Base-by-base conservation (phyloP, 2,797 vertebrate genomes). In the Acanthornis magna region DNA sequence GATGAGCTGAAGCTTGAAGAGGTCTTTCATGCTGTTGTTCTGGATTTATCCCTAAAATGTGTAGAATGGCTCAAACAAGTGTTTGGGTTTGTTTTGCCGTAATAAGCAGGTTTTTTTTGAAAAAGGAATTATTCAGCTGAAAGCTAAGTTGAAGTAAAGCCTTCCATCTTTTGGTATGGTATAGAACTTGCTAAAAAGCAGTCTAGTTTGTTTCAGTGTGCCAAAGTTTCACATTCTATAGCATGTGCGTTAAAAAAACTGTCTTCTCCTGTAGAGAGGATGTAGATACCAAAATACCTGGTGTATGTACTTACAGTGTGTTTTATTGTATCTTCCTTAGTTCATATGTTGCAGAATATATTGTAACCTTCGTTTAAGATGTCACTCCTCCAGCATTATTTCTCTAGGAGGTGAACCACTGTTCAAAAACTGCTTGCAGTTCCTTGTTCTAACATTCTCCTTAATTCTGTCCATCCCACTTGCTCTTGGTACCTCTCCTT, bases 241-340 rank as follows among this genome's bases (percentile, higher is more conserved):
- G 53, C 5, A 8, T 19, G 8, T 51, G 25, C 14, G 11, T 83
- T 73, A 45, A 58, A 62, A 12, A 26, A 55, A 9, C 19, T 20
- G 4, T 38, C 13, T 21, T 47, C 40, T 79, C n/a, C 26, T 60
- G 23, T 55, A 40, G 36, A 60, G 60, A 34, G 45, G 23, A 16
- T 77, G 7, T 11, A 8, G 27, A 22, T 54, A 50, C 25, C 38
- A 19, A 68, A 73, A 30, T 34, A 79, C 3, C 45, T 2, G 1
- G 34, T 66, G 4, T 25, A 4, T 32, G 9, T 36, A 8, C 30
- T 81, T 74, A 16, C 0, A 45, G 0, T 16, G 21, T 1, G 1
- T 80, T 74, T 55, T 63, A 3, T 11, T 47, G 7, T 47, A 16
- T 65, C 62, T 88, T 75, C 34, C 27, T 7, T 43, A 57, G 53